These are phyloP conservation scores for Delia radicum DNA, from an alignment of 1,140 invertebrate species.

Conservation along the genomic window DNA sequence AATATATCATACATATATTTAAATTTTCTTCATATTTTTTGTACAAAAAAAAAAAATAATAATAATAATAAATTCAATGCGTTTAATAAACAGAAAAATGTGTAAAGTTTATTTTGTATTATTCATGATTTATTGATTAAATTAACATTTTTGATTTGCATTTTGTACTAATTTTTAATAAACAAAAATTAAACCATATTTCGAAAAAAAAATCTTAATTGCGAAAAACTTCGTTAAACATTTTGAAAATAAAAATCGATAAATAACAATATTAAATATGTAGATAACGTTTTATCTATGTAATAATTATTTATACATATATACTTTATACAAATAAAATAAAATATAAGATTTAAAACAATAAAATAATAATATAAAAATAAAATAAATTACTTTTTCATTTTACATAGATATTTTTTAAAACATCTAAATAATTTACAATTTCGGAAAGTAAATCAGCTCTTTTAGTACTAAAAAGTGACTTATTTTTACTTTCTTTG, in stretches of 20 bases:
- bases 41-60: not conserved
- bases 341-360: constrained; percentile 24
- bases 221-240: constrained; percentile 3
- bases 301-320: constrained; percentile 31
- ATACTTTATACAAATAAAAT: constrained; percentile 24
- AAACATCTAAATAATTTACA: no score
- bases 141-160: not conserved
- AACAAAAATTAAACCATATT: not conserved
- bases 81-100: not conserved
- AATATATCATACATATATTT: not conserved
- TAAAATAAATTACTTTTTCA: not conserved
- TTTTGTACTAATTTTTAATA: not conserved
- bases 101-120: not conserved
- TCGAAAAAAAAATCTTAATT: no score
- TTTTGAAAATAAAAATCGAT: not conserved
- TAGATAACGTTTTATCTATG: constrained; percentile 26
- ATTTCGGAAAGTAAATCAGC: no score
- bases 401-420: no score
- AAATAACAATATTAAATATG: constrained; percentile 3
- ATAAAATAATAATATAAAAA: constrained; percentile 22
- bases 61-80: not conserved
- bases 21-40: not conserved
- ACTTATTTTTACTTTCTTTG: no score
- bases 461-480: no score
- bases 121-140: not conserved